A percentile compares a stretch with the other conserved stretches of the same genome.
Evolutionary conservation across 2,797 vertebrate genomes (phyloP).

Genomic region (Brachyrhaphis roseni): DNA sequence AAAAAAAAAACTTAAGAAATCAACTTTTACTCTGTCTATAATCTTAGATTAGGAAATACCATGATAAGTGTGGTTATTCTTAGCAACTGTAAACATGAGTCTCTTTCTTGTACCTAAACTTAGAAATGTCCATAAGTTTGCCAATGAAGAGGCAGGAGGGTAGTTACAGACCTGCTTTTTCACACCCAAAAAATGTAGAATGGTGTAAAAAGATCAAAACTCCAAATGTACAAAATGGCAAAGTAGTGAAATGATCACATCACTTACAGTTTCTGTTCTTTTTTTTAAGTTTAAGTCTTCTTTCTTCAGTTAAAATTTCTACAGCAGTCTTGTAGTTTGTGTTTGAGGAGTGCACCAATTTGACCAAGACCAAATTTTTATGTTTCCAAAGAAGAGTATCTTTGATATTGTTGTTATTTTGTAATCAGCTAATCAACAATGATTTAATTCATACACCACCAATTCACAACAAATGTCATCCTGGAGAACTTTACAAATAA

Average conservation of each 20-base stretch:
- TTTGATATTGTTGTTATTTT: neutral
- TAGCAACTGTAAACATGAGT: too few species aligned
- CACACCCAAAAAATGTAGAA: neutral
- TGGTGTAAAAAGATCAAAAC: neutral
- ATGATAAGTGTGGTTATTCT: too few species aligned
- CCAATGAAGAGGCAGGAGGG: neutral
- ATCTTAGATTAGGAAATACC: too few species aligned
- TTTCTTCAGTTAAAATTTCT: neutral
- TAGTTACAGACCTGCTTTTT: neutral
- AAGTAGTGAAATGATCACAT: neutral
- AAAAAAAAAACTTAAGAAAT: too few species aligned
- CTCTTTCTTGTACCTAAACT: too few species aligned
- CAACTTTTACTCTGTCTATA: too few species aligned
- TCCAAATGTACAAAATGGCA: neutral
- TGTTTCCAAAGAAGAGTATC: neutral
- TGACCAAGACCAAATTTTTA: neutral
- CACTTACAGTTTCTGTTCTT: neutral
- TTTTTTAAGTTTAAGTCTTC: neutral
- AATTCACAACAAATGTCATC: too few species aligned
- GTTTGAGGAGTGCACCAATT: neutral
- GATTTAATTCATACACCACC: neutral
- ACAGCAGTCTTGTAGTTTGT: neutral
- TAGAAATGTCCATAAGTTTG: too few species aligned
- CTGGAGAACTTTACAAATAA: too few species aligned
- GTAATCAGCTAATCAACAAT: neutral